Evolutionary conservation across 35 echinoderm and acorn worm species (phyloP).

Genomic region (Diadema setosum): DNA sequence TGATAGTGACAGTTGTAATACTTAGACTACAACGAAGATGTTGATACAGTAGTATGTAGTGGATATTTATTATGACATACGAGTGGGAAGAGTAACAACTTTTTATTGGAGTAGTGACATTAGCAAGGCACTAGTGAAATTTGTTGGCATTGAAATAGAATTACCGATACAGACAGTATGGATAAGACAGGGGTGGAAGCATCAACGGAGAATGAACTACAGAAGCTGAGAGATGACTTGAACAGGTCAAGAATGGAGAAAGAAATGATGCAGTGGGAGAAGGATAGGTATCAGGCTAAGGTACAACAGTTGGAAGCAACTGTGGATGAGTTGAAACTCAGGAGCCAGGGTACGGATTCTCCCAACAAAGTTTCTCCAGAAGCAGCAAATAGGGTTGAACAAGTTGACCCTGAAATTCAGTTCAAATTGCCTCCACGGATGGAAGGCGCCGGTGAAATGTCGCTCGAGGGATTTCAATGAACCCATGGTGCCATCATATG

Average conservation of each 20-base stretch:
- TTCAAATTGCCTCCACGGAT: neutral
- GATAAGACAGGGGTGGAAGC: too few species aligned
- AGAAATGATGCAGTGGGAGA: neutral
- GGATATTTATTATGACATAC: too few species aligned
- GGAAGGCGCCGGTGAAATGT: neutral
- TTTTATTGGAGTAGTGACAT: too few species aligned
- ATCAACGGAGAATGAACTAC: neutral
- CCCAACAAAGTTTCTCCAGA: too few species aligned
- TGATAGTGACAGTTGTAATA: too few species aligned
- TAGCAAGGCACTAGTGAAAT: too few species aligned
- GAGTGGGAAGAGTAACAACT: too few species aligned
- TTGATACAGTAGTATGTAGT: too few species aligned
- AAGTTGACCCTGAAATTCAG: neutral
- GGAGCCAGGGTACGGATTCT: neutral
- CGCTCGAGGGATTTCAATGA: neutral
- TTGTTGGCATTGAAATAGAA: too few species aligned
- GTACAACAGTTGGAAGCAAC: neutral
- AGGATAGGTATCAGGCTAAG: neutral
- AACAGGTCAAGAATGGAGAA: neutral
- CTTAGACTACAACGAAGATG: too few species aligned
- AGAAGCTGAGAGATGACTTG: neutral
- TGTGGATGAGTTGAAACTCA: neutral
- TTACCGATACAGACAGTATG: too few species aligned
- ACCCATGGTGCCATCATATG: neutral
- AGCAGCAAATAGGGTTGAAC: neutral